phyloP scores from a whole-genome alignment of 1,140 invertebrate species.

The Lanistes nyassanus region DNA sequence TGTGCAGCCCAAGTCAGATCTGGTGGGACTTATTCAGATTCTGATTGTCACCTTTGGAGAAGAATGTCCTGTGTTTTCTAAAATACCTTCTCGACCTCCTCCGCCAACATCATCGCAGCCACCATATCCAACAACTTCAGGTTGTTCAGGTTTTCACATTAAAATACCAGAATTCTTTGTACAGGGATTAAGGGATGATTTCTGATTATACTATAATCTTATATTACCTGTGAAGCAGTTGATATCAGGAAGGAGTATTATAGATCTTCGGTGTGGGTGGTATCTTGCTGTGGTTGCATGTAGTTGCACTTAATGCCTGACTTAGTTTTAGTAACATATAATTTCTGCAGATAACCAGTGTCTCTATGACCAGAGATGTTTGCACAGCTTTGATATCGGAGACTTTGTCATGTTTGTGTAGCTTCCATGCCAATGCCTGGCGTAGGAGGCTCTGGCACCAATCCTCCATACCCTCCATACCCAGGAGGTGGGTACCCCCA shows the following conservation, averaged over 20 bases:
- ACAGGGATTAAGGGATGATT: too few species aligned
- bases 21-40: conserved; percentile 87
- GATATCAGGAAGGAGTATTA: too few species aligned
- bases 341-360: not conserved
- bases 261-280: too few species aligned
- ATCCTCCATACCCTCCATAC: conserved; percentile 65
- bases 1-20: conserved; percentile 80
- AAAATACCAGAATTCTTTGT: too few species aligned
- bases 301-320: not conserved
- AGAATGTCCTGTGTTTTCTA: conserved; percentile 85
- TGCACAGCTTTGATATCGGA: not conserved
- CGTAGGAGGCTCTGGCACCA: conserved; percentile 46
- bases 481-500: conserved; percentile 33
- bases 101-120: conserved; percentile 56
- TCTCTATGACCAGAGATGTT: too few species aligned
- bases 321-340: not conserved
- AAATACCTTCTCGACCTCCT: conserved; percentile 29
- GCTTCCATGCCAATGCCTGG: conserved; percentile 39
- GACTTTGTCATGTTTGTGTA: conserved; percentile 2
- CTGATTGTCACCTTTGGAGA: conserved; percentile 95
- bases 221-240: too few species aligned
- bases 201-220: too few species aligned
- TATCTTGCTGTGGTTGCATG: too few species aligned
- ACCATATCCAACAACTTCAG: conserved; percentile 35
- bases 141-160: not conserved